Evolutionary conservation across 1,140 invertebrate genomes (phyloP), one percentile per base, ranked within the genome.

Genomic region (Ceratina australensis): DNA sequence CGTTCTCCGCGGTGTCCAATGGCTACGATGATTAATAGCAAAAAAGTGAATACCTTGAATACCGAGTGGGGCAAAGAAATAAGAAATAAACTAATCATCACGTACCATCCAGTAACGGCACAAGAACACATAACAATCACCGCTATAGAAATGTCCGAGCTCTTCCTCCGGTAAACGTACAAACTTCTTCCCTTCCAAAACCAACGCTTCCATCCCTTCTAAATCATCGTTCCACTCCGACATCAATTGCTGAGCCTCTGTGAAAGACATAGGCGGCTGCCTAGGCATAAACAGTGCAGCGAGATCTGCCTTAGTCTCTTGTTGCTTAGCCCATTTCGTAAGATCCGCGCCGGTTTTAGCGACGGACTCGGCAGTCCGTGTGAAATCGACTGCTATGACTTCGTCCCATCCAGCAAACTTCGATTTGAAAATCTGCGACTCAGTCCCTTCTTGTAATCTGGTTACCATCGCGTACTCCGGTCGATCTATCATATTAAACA

Each of bases 391-490:
- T 1, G 98, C 98, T 81, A 99, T 98, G 0, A 99, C 98, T 93
- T 99, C 98, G 91, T 99, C 99, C 99, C 99, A 99, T 13, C 97
- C 98, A 63, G 95, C 93, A 92, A 99, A 99, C 92, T 99, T 99
- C 3, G 96, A 97, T 93, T 99, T 99, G 91, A 99, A 99, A 75
- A 99, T 96, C 94, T 95, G 95, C 64, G 95, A 95, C 89, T 96
- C 96, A 18, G 96, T 97, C 73, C 96, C 97, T 93, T 98, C 96
- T 89, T 97, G 96, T 42, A 99, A 95, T 65, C 98, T 93, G 5
- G 96, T 98, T 18, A 99, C 96, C 79, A 97, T 92, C 0, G 98
- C 97, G 93, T 97, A 98, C 18, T 95, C 93, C 3, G 98, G 97
- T 22, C 99, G 93, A 71, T 97, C 93, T 89, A 99, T 97, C 95